phyloP scores from a whole-genome alignment of 2,888 invertebrate species.

The Stratiomys singularior region DNA sequence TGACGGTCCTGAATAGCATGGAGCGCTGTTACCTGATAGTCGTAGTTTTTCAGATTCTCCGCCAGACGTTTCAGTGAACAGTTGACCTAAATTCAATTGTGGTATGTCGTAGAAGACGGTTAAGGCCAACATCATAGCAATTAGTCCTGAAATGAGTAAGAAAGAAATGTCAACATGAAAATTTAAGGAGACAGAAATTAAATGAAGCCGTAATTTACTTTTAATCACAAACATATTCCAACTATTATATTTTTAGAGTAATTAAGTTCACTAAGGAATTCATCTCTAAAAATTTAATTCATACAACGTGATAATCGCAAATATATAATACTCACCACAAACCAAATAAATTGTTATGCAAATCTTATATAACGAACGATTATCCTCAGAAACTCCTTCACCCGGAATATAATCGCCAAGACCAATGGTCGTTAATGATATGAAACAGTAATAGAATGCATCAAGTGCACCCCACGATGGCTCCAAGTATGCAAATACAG shows the following conservation, averaged over 20 bases:
- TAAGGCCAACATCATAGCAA: conserved; percentile 84
- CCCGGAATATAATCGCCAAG: conserved; percentile 88
- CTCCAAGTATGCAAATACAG: conserved; percentile 78
- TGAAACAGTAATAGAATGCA: conserved; percentile 91
- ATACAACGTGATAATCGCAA: too few relatives aligned
- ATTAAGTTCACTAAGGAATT: too few relatives aligned
- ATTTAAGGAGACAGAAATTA: too few relatives aligned
- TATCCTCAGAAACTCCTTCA: conserved; percentile 78
- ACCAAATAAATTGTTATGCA: conserved; percentile 76
- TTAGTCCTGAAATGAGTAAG: conserved; percentile 71
- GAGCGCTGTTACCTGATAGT: conserved; percentile 67
- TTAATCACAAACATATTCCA: too few relatives aligned
- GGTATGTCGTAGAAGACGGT: conserved; percentile 91
- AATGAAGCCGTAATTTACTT: too few relatives aligned
- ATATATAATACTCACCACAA: conserved; percentile 55
- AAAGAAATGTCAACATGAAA: too few relatives aligned
- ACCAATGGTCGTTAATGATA: conserved; percentile 89
- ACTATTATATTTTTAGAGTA: too few relatives aligned
- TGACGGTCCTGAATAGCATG: conserved; percentile 63
- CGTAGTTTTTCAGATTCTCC: conserved; percentile 76
- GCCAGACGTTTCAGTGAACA: conserved; percentile 75
- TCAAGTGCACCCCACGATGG: conserved; percentile 87
- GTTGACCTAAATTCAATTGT: conserved; percentile 83
- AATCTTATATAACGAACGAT: conserved; percentile 84
- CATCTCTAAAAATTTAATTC: too few relatives aligned